Base-by-base conservation (phyloP, 2,113 vertebrate species). In the Microtus pennsylvanicus region DNA sequence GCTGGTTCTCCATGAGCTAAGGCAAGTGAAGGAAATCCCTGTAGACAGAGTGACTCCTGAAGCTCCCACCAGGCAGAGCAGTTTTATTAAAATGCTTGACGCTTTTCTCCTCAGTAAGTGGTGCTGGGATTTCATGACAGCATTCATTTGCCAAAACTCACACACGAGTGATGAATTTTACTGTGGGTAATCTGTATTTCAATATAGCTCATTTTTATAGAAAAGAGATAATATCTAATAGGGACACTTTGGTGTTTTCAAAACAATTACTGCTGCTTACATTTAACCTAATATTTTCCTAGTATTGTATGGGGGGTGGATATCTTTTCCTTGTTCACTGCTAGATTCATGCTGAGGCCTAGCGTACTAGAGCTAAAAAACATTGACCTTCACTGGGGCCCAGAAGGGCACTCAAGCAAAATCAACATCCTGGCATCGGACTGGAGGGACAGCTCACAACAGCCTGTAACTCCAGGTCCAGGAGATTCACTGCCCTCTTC, bases 61-160 rank as follows among this genome's bases (percentile, higher is more conserved):
- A 50, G 81, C 67, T 93, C 78, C 58, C 75, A 81, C 58, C 72
- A 93, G 72, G 35, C 61, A 75, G 5, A 75, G 55, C 2, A 1
- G n/a, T 24, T 83, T 17, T 55, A 45, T 55, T 65, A 76, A 42
- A 61, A 21, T 42, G 35, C 33, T 45, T 45, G 47, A n/a, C 42
- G 55, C 45, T 92, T 77, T 87, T 85, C 90, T 88, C 50, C 65
- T 52, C 33, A 19, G 11, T 95, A 69, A 83, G 94, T 80, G 47
- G 85, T 92, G 50, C 10, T 24, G 26, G 65, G 87, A 87, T 72
- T 89, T 30, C 55, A 13, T 21, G 52, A 94, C 42, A 89, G 63
- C 11, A 70, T 87, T 42, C 55, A 55, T 91, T 91, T 52, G 86
- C 76, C 74, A 75, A 75, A 93, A 85, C 22, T 35, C 55, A 33